Evolutionary conservation across 1,140 invertebrate genomes (phyloP).

Genomic region (Drosophila melanogaster): Release_6_plus_ISO1_MT NT_033777.3:30677001-30677500

Average conservation of each 20-base stretch:
- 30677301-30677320: slow-evolving; percentile 30
- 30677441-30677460: slow-evolving; percentile 67
- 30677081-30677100: background rate
- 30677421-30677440: slow-evolving; percentile 57
- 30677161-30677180: slow-evolving; percentile 73
- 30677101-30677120: slow-evolving; percentile 16
- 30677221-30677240: slow-evolving; percentile 49
- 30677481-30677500: slow-evolving; percentile 26
- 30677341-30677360: slow-evolving; percentile 80
- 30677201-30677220: slow-evolving; percentile 27
- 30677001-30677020: slow-evolving; percentile 70
- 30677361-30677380: slow-evolving; percentile 45
- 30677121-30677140: slow-evolving; percentile 54
- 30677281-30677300: slow-evolving; percentile 60
- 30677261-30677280: slow-evolving; percentile 84
- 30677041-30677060: slow-evolving; percentile 59
- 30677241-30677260: slow-evolving; percentile 83
- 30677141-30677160: slow-evolving; percentile 76
- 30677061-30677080: background rate
- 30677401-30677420: slow-evolving; percentile 32
- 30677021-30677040: slow-evolving; percentile 68
- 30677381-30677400: slow-evolving; percentile 71
- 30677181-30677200: slow-evolving; percentile 39
- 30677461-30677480: slow-evolving; percentile 33
- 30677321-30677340: slow-evolving; percentile 76